Evolutionary conservation across 2,888 invertebrate species (phyloP), one percentile per base, ranked within the genome.

Genomic region (Eledona agricola): DNA sequence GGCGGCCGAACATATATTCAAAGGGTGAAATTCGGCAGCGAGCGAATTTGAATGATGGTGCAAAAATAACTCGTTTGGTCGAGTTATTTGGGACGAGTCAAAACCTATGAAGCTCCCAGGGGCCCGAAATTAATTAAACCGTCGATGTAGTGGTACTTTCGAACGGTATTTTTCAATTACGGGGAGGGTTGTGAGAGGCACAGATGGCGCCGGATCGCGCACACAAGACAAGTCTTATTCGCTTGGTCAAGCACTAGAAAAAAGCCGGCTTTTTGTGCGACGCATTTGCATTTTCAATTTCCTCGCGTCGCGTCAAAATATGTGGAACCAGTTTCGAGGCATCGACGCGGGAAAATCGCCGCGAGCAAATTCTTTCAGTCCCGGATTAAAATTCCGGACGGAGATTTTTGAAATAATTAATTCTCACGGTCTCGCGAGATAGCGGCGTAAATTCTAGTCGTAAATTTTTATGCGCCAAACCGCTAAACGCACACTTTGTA

Each of bases 211-310:
- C 20, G 12, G n/a, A 19, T 5, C 3, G 17, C 26, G 49, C 51
- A 54, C 17, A 56, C 50, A 59, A 57, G 55, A 59, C 58, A 58
- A n/a, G 52, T 62, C 51, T 51, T 45, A 56, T 57, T 49, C 58
- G 57, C 58, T 51, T 52, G 55, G 61, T 57, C 58, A 62, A 59
- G 54, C 60, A 51, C 49, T 46, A 50, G 60, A 58, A 60, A 62
- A 57, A 31, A 45, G 31, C 51, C 40, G 51, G 42, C 25, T 56
- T 58, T 59, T 57, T 59, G 58, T 62, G 54, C 34, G 49, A 40
- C 52, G 53, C 45, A 64, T 64, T 65, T 65, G 60, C 64, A 63
- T 65, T 64, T 65, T 63, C 64, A 62, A 63, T 64, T 63, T 62
- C 60, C 63, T 57, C 45, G 46, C 55, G 46, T 47, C 57, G 57